phyloP scores from a whole-genome alignment of 2,888 invertebrate species.

The Himalopsyche japonica region DNA sequence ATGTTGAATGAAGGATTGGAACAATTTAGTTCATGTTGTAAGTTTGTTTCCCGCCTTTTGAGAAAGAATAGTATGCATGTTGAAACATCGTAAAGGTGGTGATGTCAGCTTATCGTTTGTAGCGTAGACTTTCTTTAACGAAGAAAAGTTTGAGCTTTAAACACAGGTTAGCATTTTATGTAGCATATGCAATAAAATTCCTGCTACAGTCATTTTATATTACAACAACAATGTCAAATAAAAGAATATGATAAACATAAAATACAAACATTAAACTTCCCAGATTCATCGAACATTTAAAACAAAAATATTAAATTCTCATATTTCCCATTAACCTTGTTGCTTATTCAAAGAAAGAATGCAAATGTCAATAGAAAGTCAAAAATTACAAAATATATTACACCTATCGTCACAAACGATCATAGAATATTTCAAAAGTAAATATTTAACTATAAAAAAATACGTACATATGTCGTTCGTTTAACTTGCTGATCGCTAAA shows the following conservation, averaged over 20 bases:
- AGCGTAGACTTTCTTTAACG: neutral
- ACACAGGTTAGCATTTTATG: neutral
- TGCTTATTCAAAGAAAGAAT: too few relatives aligned
- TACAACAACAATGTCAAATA: slow-evolving; percentile 3
- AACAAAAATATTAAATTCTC: too few relatives aligned
- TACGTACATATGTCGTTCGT: too few relatives aligned
- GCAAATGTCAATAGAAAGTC: too few relatives aligned
- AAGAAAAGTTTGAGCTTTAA: neutral
- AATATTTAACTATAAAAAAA: too few relatives aligned
- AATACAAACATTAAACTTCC: neutral
- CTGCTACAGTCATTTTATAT: neutral
- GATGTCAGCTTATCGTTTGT: slow-evolving; percentile 9
- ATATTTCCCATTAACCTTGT: too few relatives aligned
- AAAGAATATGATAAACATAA: neutral
- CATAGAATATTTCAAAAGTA: too few relatives aligned
- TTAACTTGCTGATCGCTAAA: too few relatives aligned
- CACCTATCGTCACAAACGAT: too few relatives aligned
- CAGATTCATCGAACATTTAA: too few relatives aligned
- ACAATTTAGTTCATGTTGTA: slow-evolving; percentile 14
- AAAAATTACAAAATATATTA: too few relatives aligned
- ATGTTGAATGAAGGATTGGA: neutral
- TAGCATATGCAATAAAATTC: neutral
- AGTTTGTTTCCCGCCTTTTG: neutral
- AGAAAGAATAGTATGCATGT: slow-evolving; percentile 11
- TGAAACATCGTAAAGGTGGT: neutral